Evolutionary conservation across 2,888 invertebrate genomes (phyloP).

Genomic region (Macrophya annulata): DNA sequence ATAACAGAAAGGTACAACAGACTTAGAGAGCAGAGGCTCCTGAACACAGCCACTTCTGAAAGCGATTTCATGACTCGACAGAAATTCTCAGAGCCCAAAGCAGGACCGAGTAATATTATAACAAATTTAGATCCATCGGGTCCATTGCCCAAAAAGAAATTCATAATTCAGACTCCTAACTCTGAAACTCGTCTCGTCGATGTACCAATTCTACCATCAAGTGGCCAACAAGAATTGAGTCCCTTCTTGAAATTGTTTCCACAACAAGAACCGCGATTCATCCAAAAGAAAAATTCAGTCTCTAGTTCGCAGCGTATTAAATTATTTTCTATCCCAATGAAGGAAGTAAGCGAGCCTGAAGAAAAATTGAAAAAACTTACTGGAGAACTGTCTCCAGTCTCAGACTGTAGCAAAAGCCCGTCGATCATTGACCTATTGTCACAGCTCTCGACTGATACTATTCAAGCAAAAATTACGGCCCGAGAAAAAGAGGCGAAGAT

Average conservation of each 20-base stretch:
- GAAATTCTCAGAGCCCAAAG: neutral
- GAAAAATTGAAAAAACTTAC: neutral
- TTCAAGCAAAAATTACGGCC: conserved; percentile 54
- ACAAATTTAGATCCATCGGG: neutral
- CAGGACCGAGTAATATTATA: neutral
- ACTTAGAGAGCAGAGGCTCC: neutral
- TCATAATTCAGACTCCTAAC: neutral
- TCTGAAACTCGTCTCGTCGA: neutral
- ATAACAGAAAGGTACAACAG: conserved; percentile 35
- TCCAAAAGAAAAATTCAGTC: neutral
- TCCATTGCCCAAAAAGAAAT: conserved; percentile 28
- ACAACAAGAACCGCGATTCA: neutral
- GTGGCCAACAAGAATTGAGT: neutral
- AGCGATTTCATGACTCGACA: neutral
- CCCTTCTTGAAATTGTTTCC: conserved; percentile 25
- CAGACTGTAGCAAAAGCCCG: neutral
- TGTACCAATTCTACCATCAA: neutral
- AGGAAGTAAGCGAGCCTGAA: neutral
- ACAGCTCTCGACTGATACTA: conserved; percentile 59
- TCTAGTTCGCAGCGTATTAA: neutral
- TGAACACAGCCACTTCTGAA: neutral
- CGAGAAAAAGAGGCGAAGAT: conserved; percentile 66
- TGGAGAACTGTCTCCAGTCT: neutral
- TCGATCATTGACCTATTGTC: conserved; percentile 46
- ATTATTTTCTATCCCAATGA: neutral